Evolutionary conservation across 2,888 invertebrate genomes (phyloP).

Genomic region (Silvanus unidentatus): DNA sequence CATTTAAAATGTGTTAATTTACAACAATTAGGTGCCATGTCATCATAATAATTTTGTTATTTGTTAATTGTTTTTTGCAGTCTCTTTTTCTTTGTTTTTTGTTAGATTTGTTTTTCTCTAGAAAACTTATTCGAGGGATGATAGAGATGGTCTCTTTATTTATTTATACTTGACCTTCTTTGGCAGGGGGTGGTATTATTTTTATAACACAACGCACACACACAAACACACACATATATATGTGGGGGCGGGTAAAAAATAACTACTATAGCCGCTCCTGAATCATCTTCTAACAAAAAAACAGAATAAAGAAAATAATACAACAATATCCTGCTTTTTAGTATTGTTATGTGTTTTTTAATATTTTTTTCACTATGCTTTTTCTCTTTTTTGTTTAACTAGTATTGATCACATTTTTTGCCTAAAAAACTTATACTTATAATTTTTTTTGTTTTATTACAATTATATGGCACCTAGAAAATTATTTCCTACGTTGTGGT

Average conservation of each 20-base stretch:
- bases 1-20: slow-evolving; percentile 7
- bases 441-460: neutral
- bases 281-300: too few relatives aligned
- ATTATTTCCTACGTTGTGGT: slow-evolving; percentile 19
- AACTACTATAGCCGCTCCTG: too few relatives aligned
- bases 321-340: slow-evolving; percentile 3
- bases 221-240: too few relatives aligned
- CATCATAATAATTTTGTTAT: slow-evolving; percentile 47
- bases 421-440: slow-evolving; percentile 1
- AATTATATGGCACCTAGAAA: slow-evolving; percentile 1
- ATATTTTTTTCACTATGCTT: neutral
- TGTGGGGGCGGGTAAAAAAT: too few relatives aligned
- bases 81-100: slow-evolving; percentile 41
- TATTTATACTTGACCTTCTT: slow-evolving; percentile 4
- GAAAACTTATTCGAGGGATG: too few relatives aligned
- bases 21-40: slow-evolving; percentile 26
- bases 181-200: too few relatives aligned
- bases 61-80: slow-evolving; percentile 50
- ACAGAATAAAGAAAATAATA: neutral
- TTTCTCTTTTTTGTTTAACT: too few relatives aligned
- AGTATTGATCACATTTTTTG: neutral
- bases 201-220: too few relatives aligned
- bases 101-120: neutral
- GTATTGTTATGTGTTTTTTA: neutral
- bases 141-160: slow-evolving; percentile 2